phyloP scores from a whole-genome alignment of 2,113 vertebrate species.

The Amphiprion percula region DNA sequence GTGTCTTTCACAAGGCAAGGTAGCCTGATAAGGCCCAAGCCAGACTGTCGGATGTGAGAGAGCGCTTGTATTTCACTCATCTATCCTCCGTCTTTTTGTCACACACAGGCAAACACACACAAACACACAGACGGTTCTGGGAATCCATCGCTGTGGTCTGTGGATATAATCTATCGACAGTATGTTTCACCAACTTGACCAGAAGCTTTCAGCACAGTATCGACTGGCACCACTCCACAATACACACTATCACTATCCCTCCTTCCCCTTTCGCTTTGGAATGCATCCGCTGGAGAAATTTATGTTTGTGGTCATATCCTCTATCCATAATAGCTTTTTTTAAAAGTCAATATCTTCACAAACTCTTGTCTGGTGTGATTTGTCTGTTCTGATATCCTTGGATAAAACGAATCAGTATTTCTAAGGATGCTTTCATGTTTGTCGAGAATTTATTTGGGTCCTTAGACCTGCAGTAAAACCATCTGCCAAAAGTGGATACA shows the following conservation, averaged over 20 bases:
- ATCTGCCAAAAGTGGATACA: constrained; percentile 3
- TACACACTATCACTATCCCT: constrained; percentile 33
- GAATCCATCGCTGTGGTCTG: constrained; percentile 47
- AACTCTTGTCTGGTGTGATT: constrained; percentile 8
- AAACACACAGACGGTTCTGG: constrained; percentile 34
- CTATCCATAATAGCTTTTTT: constrained; percentile 22
- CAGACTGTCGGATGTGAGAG: constrained; percentile 10
- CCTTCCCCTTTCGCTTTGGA: constrained; percentile 36
- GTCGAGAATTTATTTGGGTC: constrained; percentile 50
- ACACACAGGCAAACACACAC: constrained; percentile 9
- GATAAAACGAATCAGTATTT: constrained; percentile 11
- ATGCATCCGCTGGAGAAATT: constrained; percentile 12
- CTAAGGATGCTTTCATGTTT: constrained; percentile 39
- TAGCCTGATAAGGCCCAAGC: constrained; percentile 1
- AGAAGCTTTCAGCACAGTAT: constrained; percentile 62
- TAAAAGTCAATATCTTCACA: constrained; percentile 4
- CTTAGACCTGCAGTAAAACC: constrained; percentile 35
- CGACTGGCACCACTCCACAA: constrained; percentile 53
- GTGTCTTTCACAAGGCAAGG: constrained; percentile 32
- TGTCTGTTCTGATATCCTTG: constrained; percentile 27
- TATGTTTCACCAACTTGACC: constrained; percentile 56
- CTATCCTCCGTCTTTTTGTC: constrained; percentile 1
- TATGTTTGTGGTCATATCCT: constrained; percentile 20
- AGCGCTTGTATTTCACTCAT: constrained; percentile 22
- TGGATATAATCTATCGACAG: constrained; percentile 41